These are phyloP conservation scores for Maniola hyperantus DNA, from an alignment of 2,888 invertebrate genomes.

Conservation along the genomic window DNA sequence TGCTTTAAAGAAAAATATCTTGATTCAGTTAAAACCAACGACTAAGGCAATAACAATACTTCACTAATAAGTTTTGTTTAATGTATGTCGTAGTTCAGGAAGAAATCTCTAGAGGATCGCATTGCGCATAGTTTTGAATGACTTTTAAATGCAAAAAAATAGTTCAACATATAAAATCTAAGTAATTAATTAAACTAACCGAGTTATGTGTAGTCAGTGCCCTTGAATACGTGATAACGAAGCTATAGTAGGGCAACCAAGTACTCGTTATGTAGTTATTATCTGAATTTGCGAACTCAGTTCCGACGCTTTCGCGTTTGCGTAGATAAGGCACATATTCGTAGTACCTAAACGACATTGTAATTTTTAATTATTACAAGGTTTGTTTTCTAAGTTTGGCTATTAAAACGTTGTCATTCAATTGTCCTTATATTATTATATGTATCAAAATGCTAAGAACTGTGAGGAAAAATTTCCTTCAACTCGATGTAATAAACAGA, in stretches of 20 bases:
- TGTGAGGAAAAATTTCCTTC: background rate
- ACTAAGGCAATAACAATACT: background rate
- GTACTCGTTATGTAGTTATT: background rate
- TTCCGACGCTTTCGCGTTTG: conserved; percentile 3
- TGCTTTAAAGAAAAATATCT: background rate
- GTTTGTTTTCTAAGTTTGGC: background rate
- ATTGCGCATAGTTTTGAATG: too few species aligned
- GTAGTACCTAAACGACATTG: background rate
- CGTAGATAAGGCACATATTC: conserved; percentile 5
- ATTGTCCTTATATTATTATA: background rate
- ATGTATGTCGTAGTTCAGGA: too few species aligned
- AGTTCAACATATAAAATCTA: background rate
- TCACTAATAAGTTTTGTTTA: too few species aligned
- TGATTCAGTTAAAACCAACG: background rate
- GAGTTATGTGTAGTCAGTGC: background rate
- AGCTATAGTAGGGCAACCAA: conserved; percentile 3
- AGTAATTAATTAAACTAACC: background rate
- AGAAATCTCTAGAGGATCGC: too few species aligned
- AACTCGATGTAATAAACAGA: background rate
- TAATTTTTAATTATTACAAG: background rate
- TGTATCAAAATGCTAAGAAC: background rate
- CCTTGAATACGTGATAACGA: conserved; percentile 8
- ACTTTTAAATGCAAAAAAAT: background rate
- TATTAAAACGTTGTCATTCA: background rate
- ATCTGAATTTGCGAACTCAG: conserved; percentile 10